phyloP scores from a whole-genome alignment of 2,113 vertebrate species.

The Halichoeres trimaculatus region DNA sequence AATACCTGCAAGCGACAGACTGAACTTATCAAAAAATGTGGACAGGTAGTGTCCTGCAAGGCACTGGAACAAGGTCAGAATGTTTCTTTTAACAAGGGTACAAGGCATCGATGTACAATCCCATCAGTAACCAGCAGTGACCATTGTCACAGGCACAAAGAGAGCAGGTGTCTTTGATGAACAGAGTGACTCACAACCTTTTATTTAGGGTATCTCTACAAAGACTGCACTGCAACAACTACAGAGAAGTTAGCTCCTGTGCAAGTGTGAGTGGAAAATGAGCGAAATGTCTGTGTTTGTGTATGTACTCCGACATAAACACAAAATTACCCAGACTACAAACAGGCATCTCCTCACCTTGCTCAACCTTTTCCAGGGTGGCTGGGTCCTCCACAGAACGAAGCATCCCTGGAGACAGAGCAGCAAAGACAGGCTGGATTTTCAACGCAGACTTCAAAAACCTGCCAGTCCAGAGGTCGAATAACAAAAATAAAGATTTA shows the following conservation, averaged over 20 bases:
- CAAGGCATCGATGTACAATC: slow-evolving; percentile 6
- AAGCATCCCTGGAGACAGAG: slow-evolving; percentile 83
- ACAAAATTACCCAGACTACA: slow-evolving; percentile 10
- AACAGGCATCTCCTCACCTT: slow-evolving; percentile 84
- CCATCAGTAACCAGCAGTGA: slow-evolving; percentile 5
- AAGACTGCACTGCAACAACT: slow-evolving; percentile 7
- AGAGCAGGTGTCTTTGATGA: background rate
- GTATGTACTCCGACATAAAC: background rate
- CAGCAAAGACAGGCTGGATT: slow-evolving; percentile 25
- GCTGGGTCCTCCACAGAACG: slow-evolving; percentile 82
- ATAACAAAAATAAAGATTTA: background rate
- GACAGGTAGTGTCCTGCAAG: background rate
- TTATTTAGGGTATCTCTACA: background rate
- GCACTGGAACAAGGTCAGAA: slow-evolving; percentile 15
- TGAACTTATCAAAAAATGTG: slow-evolving; percentile 2
- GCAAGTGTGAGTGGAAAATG: background rate
- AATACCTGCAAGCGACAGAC: slow-evolving; percentile 7
- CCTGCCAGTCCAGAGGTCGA: background rate
- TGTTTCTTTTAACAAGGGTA: background rate
- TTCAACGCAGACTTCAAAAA: slow-evolving; percentile 26
- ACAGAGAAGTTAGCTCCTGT: background rate
- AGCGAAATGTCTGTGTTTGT: background rate
- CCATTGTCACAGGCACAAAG: background rate
- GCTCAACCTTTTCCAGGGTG: slow-evolving; percentile 82
- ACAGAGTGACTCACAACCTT: background rate